phyloP scores from a whole-genome alignment of 2,888 invertebrate species.

The Cantharis rufa region DNA sequence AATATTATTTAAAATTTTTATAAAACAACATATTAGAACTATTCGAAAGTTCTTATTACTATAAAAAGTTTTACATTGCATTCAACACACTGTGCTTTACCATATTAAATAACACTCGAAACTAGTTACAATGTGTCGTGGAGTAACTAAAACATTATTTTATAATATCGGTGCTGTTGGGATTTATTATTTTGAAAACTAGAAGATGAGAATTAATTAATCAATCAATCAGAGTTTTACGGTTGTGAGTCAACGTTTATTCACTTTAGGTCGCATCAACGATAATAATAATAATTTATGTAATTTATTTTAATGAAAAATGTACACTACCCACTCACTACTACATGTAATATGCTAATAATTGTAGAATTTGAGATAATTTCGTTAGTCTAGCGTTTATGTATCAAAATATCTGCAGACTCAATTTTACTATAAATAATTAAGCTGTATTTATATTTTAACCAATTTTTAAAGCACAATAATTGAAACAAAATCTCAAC shows the following conservation, averaged over 20 bases:
- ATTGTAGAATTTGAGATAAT: no score
- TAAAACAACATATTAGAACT: not conserved
- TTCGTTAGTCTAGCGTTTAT: no score
- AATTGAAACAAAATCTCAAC: not conserved
- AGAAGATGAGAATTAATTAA: not conserved
- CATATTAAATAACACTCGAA: constrained; percentile 22
- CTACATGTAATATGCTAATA: no score
- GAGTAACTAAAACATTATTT: not conserved
- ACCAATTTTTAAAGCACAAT: not conserved
- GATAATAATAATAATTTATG: not conserved
- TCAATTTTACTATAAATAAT: no score
- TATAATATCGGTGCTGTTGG: not conserved
- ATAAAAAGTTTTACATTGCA: constrained; percentile 12
- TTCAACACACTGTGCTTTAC: constrained; percentile 27
- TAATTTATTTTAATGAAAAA: not conserved
- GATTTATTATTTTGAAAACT: not conserved
- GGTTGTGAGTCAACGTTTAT: not conserved
- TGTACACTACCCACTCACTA: no score
- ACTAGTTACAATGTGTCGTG: constrained; percentile 13
- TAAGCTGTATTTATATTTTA: no score
- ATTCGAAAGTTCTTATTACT: constrained; percentile 5
- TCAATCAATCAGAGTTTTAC: no score
- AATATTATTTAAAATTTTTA: not conserved
- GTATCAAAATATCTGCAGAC: no score
- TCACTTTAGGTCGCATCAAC: not conserved